A percentile compares a stretch with the other conserved stretches of the same genome.
Evolutionary conservation across 2,113 vertebrate species (phyloP).

Genomic region (Calidris pygmaea): DNA sequence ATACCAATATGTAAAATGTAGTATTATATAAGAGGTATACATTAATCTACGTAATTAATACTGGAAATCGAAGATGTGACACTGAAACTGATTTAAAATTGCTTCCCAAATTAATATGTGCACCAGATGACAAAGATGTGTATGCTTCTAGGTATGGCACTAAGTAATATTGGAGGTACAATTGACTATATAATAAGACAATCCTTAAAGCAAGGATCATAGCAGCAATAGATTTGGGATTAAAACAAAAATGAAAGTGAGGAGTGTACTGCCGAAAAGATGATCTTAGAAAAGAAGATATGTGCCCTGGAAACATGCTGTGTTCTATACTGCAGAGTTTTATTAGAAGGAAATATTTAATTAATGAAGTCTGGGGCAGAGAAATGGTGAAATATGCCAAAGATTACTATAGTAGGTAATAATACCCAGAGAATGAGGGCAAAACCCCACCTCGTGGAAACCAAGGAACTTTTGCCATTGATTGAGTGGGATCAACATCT

Average conservation of each 20-base stretch:
- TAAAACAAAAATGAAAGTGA: conserved; percentile 9
- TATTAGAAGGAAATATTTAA: conserved; percentile 34
- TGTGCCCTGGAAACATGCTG: not conserved
- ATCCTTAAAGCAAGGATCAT: not conserved
- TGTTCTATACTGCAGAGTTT: not conserved
- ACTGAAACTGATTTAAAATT: not conserved
- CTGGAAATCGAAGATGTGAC: not conserved
- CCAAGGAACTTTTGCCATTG: not conserved
- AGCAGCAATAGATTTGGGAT: not conserved
- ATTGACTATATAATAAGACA: not conserved
- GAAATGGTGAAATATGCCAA: not conserved
- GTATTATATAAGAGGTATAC: not conserved
- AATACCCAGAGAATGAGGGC: not conserved
- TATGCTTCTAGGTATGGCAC: not conserved
- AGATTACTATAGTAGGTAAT: not conserved
- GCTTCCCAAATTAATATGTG: not conserved
- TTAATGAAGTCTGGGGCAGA: not conserved
- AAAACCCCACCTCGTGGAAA: not conserved
- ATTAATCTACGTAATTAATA: not conserved
- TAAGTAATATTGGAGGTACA: not conserved
- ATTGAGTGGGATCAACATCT: not conserved
- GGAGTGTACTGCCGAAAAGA: not conserved
- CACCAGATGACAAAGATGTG: not conserved
- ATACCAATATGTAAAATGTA: not conserved
- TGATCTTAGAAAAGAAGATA: not conserved